Conservation (phyloP, 1,140 invertebrate genomes). For the Eueides isabella region DNA sequence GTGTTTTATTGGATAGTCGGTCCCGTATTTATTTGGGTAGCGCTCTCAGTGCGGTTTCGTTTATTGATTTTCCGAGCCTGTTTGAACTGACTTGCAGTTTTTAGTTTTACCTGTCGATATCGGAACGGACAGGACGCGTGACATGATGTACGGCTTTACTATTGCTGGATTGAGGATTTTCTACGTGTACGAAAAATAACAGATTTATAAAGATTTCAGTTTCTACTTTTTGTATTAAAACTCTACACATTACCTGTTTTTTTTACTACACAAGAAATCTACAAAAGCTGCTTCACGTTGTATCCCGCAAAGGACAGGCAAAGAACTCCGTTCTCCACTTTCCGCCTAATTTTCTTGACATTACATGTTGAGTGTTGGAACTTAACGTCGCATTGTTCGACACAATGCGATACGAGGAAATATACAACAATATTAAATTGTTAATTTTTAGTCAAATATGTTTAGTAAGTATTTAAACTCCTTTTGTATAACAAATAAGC, state of each 20-base stretch:
- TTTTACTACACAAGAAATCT: neutral
- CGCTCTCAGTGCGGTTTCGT: slow-evolving; percentile 67
- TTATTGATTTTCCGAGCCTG: slow-evolving; percentile 76
- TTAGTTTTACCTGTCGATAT: slow-evolving; percentile 57
- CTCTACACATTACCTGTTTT: neutral
- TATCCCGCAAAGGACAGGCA: no score
- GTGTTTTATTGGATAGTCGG: slow-evolving; percentile 81
- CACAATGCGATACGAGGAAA: no score
- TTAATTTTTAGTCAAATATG: neutral
- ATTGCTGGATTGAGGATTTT: slow-evolving; percentile 34
- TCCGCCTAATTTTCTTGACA: no score
- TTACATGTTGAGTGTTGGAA: no score
- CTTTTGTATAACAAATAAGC: neutral
- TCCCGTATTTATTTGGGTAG: slow-evolving; percentile 75
- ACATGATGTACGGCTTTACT: slow-evolving; percentile 51
- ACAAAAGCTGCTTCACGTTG: neutral
- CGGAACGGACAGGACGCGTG: slow-evolving; percentile 45
- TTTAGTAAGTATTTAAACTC: neutral
- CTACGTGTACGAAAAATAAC: slow-evolving; percentile 37
- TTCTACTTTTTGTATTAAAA: neutral
- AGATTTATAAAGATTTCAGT: slow-evolving; percentile 16
- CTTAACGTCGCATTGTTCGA: no score
- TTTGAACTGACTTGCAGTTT: slow-evolving; percentile 62
- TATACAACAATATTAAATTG: no score
- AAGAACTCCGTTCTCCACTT: no score